phyloP scores from a whole-genome alignment of 2,888 invertebrate genomes.

The Lasioglossum figueresi region DNA sequence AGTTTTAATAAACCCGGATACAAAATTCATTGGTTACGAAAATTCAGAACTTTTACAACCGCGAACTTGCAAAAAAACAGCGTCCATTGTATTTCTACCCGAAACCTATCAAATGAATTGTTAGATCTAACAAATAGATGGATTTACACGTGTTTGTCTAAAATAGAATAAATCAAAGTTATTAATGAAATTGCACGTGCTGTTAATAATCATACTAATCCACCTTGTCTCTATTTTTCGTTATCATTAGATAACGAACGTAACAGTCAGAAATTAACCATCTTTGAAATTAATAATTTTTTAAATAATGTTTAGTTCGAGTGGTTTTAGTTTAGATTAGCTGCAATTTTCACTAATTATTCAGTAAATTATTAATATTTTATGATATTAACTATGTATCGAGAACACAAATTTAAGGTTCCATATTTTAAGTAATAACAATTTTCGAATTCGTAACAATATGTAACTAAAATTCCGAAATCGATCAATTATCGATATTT shows the following conservation, averaged over 20 bases:
- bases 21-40: neutral
- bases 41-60: neutral
- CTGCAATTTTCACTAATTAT: neutral
- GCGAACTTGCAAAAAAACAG: neutral
- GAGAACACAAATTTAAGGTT: neutral
- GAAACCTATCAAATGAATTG: neutral
- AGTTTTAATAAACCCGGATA: neutral
- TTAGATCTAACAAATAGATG: neutral
- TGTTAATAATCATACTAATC: neutral
- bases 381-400: neutral
- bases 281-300: neutral
- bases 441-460: neutral
- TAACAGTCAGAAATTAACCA: neutral
- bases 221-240: neutral
- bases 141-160: neutral
- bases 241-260: neutral
- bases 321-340: neutral
- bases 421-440: neutral
- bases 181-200: neutral
- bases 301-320: neutral
- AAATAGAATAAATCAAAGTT: neutral
- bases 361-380: neutral
- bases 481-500: neutral
- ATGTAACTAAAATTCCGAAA: neutral
- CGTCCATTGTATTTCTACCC: neutral